phyloP scores from a whole-genome alignment of 2,113 vertebrate genomes.

The Psammodynastes pulverulentus region DNA sequence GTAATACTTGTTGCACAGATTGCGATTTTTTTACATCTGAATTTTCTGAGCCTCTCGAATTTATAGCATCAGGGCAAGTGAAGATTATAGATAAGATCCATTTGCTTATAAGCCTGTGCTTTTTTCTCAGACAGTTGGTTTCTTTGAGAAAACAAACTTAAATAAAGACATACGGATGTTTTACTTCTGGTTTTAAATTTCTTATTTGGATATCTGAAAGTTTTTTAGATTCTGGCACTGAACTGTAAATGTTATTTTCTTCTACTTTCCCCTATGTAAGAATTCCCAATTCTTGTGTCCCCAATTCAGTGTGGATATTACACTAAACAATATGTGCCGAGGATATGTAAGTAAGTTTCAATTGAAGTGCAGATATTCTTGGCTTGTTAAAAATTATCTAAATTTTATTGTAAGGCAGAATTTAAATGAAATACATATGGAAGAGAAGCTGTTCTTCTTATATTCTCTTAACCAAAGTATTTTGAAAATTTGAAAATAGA shows the following conservation, averaged over 20 bases:
- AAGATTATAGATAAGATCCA: background rate
- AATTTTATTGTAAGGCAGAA: background rate
- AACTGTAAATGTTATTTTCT: background rate
- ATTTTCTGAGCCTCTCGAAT: conserved; percentile 24
- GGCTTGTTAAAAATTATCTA: background rate
- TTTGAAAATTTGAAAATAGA: background rate
- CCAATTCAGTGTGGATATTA: background rate
- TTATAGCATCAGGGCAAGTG: background rate
- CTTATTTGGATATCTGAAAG: background rate
- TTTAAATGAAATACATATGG: background rate
- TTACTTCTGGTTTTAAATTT: background rate
- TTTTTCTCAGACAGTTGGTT: conserved; percentile 4
- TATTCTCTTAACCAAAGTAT: background rate
- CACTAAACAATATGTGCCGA: background rate
- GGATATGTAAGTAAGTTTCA: background rate
- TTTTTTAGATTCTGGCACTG: background rate
- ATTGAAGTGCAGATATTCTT: background rate
- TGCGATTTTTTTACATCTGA: conserved; percentile 1
- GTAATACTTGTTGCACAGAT: conserved; percentile 8
- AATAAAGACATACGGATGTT: conserved; percentile 41
- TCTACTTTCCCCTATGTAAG: background rate
- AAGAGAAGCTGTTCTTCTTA: background rate
- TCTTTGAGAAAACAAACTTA: rapidly evolving
- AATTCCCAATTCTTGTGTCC: background rate
- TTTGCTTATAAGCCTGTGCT: conserved; percentile 14